Evolutionary conservation across 2,888 invertebrate species (phyloP).

Genomic region (Meta bourneti): DNA sequence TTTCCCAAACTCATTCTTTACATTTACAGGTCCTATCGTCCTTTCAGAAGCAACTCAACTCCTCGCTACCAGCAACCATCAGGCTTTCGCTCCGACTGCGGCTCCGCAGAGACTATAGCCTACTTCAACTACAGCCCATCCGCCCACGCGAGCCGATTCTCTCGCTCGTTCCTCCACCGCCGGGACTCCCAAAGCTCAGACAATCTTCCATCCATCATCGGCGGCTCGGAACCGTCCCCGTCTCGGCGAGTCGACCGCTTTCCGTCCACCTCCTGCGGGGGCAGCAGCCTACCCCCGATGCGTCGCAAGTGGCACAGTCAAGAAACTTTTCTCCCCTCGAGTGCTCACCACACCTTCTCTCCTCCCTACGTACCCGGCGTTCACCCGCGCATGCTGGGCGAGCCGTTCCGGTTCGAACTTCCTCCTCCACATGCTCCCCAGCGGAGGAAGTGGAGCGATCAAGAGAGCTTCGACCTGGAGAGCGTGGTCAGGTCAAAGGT

Average conservation of each 20-base stretch:
- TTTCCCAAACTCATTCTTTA: too few species aligned
- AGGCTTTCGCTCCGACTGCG: slow-evolving; percentile 63
- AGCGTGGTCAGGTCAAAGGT: slow-evolving; percentile 66
- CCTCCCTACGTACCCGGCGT: slow-evolving; percentile 68
- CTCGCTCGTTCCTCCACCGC: slow-evolving; percentile 27
- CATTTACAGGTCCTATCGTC: slow-evolving; percentile 49
- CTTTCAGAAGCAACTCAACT: slow-evolving; percentile 67
- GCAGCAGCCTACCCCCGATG: slow-evolving; percentile 66
- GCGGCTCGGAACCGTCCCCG: slow-evolving; percentile 72
- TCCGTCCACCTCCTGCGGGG: slow-evolving; percentile 1
- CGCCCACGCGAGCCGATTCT: not conserved
- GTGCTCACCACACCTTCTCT: slow-evolving; percentile 33
- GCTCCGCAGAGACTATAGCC: slow-evolving; percentile 65
- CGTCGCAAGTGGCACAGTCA: slow-evolving; percentile 76
- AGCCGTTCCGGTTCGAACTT: slow-evolving; percentile 19
- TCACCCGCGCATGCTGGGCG: slow-evolving; percentile 31
- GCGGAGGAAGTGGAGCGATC: slow-evolving; percentile 76
- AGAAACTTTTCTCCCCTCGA: slow-evolving; percentile 67
- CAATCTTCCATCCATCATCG: slow-evolving; percentile 74
- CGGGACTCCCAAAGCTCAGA: slow-evolving; percentile 72
- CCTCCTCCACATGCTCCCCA: slow-evolving; percentile 39
- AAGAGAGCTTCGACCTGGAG: slow-evolving; percentile 75
- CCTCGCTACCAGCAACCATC: slow-evolving; percentile 65
- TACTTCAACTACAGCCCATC: slow-evolving; percentile 42
- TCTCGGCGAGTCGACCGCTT: slow-evolving; percentile 23